Evolutionary conservation across 1,140 invertebrate genomes (phyloP).

Genomic region (Diorhabda sublineata): DNA sequence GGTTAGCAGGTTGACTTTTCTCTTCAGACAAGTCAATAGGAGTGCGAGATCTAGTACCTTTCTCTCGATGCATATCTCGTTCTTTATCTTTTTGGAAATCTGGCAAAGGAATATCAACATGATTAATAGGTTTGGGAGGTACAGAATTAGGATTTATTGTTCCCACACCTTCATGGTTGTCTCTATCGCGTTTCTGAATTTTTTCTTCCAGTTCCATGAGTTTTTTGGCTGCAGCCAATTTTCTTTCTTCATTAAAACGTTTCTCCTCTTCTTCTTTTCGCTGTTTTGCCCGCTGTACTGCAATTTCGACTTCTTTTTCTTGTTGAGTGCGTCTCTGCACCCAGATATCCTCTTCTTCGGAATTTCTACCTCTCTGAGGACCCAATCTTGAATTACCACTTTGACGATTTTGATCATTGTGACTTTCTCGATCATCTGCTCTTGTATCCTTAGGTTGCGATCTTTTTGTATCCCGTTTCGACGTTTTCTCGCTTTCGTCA

Average conservation of each 20-base stretch:
- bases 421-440: constrained; percentile 46
- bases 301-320: constrained; percentile 63
- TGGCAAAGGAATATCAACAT: constrained; percentile 51
- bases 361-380: constrained; percentile 28
- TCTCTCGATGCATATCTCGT: constrained; percentile 19
- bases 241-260: constrained; percentile 59
- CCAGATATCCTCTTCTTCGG: constrained; percentile 72
- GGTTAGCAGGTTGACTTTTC: constrained; percentile 23
- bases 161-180: constrained; percentile 46
- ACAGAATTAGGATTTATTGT: constrained; percentile 42
- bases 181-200: constrained; percentile 48
- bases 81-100: constrained; percentile 57
- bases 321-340: constrained; percentile 64
- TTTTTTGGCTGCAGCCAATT: constrained; percentile 53
- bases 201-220: constrained; percentile 60
- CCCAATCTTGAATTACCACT: constrained; percentile 25
- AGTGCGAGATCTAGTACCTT: constrained; percentile 22
- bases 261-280: constrained; percentile 80
- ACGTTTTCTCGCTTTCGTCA: constrained; percentile 62
- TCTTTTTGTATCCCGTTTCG: constrained; percentile 20
- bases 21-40: constrained; percentile 32
- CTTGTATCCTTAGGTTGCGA: constrained; percentile 2
- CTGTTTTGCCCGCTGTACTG: constrained; percentile 70
- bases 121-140: constrained; percentile 46
- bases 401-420: constrained; percentile 18